Evolutionary conservation across 1,140 invertebrate genomes (phyloP), one percentile per base, ranked within the genome.

Genomic region (Lasioglossum baleicum): DNA sequence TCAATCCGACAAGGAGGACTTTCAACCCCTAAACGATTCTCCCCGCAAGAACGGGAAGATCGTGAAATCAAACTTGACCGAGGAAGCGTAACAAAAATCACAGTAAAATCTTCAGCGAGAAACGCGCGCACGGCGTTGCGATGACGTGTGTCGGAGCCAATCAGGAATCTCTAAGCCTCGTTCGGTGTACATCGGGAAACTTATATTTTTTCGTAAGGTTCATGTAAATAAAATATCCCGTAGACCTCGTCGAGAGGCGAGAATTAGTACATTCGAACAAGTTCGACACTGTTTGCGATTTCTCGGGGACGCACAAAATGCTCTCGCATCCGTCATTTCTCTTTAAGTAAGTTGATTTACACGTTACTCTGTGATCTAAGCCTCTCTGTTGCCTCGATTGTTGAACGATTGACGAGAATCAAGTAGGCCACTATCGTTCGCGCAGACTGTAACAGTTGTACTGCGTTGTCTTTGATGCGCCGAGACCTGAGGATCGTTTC

Each of bases 1-100:
- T 10, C 90, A 91, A 72, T 85, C 86, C 5, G 48, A 83, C 13
- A 82, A 85, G 35, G 91, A 93, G 17, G 92, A 93, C 44, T 90
- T 88, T 6, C 89, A 92, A 22, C 92, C 91, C 0, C 72, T 93
- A 15, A 93, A 92, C 44, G 89, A 90, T 1, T 89, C 88, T 0
- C 84, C 88, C 0, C 82, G 73, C 0, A 90, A 90, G 70, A 89
- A 90, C 44, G 87, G 87, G 8, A 84, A 86, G 51, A 88, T 91
- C 17, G 58, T 88, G 42, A 82, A 87, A 69, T 82, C 79, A 11
- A 75, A 26, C 35, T 31, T 26, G 17, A 48, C 48, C 20, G 78
- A 86, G 11, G 69, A 86, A 66, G 51, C 77, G 40, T 86, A 81
- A 86, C 75, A 2, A 20, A 40, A n/a, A 26, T 6, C 3, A 31